Evolutionary conservation across 2,888 invertebrate species (phyloP).

Genomic region (Panopea generosa): DNA sequence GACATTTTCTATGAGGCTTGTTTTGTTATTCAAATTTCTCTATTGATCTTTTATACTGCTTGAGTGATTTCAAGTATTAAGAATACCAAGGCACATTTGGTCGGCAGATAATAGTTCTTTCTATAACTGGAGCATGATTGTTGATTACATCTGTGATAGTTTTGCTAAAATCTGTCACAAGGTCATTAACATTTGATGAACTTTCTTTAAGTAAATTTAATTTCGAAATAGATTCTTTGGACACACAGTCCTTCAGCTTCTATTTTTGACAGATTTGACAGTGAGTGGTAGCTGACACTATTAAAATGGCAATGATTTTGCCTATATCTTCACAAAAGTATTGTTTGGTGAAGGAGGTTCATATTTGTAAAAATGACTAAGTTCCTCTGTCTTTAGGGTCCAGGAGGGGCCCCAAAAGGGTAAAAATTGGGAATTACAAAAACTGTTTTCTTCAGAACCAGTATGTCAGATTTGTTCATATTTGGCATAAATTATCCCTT

Average conservation of each 20-base stretch:
- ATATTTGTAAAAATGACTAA: too few species aligned
- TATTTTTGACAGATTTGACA: conserved; percentile 3
- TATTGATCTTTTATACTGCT: conserved; percentile 24
- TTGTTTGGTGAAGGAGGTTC: too few species aligned
- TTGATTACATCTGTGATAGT: conserved; percentile 9
- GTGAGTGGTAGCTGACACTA: too few species aligned
- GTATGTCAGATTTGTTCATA: too few species aligned
- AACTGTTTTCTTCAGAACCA: too few species aligned
- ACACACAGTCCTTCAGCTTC: conserved; percentile 35
- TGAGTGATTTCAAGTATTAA: conserved; percentile 15
- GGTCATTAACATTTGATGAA: conserved; percentile 15
- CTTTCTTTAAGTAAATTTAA: conserved; percentile 7
- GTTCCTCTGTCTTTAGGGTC: too few species aligned
- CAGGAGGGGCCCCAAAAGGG: too few species aligned
- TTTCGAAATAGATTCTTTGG: not conserved
- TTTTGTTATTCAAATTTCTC: conserved; percentile 14
- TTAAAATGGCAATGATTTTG: too few species aligned
- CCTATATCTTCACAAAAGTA: too few species aligned
- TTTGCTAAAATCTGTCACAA: conserved; percentile 15
- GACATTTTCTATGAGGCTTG: conserved; percentile 7
- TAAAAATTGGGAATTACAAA: too few species aligned
- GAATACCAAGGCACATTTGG: conserved; percentile 26
- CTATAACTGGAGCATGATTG: conserved; percentile 11
- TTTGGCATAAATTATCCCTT: too few species aligned
- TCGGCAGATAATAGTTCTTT: conserved; percentile 8